Percentiles rank a stretch among this genome's conserved stretches.
phyloP scores from a whole-genome alignment of 2,113 vertebrate genomes.

The Hydrolagus affinis region DNA sequence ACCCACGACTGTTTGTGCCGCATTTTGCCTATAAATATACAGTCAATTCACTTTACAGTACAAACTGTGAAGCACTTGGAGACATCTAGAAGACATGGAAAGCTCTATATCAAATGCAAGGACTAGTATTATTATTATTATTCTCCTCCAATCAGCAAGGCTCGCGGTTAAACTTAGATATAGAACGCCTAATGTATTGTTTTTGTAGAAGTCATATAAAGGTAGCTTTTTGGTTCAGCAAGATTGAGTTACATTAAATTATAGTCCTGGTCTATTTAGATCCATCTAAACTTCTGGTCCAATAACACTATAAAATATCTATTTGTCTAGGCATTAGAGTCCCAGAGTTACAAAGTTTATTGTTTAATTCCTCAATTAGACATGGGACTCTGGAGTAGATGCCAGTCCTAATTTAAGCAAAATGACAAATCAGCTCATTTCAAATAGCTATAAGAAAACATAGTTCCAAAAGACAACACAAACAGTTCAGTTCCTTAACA shows the following conservation, averaged over 20 bases:
- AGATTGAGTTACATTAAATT: slow-evolving; percentile 4
- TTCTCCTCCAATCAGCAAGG: background rate
- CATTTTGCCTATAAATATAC: no score
- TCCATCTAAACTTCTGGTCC: no score
- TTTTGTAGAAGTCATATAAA: background rate
- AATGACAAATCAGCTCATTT: background rate
- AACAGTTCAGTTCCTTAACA: background rate
- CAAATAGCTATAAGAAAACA: background rate
- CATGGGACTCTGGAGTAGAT: background rate
- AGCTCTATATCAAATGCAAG: no score
- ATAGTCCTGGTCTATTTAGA: background rate
- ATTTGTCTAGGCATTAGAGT: background rate
- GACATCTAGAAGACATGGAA: no score
- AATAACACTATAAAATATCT: background rate
- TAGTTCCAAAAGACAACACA: background rate
- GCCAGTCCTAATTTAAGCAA: background rate
- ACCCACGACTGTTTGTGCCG: no score
- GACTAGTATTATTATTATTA: no score
- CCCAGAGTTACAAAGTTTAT: no score
- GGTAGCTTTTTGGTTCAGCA: background rate
- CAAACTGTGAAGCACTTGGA: no score
- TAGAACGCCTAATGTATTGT: background rate
- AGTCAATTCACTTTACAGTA: no score
- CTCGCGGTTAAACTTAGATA: no score
- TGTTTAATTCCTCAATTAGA: no score